Percentiles rank a stretch among this genome's conserved stretches.
Evolutionary conservation across 2,888 invertebrate genomes (phyloP).

Genomic region (Chrysina gloriosa): DNA sequence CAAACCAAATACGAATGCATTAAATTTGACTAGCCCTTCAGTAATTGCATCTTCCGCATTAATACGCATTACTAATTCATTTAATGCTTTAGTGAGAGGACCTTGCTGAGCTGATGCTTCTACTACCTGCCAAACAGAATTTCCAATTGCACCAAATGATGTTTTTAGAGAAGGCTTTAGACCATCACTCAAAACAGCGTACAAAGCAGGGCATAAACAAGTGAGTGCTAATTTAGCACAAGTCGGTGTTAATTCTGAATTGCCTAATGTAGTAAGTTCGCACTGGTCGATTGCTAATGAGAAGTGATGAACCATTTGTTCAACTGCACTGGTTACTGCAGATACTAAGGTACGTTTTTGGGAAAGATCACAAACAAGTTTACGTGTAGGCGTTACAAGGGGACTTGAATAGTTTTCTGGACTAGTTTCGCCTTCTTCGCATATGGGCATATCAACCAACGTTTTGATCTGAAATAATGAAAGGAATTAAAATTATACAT

Average conservation of each 20-base stretch:
- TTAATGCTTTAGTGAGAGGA: constrained; percentile 84
- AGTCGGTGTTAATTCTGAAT: constrained; percentile 72
- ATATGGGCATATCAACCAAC: constrained; percentile 73
- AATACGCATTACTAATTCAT: constrained; percentile 84
- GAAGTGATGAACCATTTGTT: constrained; percentile 79
- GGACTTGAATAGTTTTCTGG: constrained; percentile 72
- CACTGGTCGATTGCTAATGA: constrained; percentile 74
- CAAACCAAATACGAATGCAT: constrained; percentile 88
- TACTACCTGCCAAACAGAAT: constrained; percentile 91
- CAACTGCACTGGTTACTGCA: constrained; percentile 80
- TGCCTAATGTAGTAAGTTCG: constrained; percentile 71
- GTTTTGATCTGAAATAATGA: constrained; percentile 66
- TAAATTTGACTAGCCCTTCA: constrained; percentile 88
- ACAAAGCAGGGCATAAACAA: constrained; percentile 84
- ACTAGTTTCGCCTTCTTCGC: constrained; percentile 73
- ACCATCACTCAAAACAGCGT: constrained; percentile 86
- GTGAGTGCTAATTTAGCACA: constrained; percentile 81
- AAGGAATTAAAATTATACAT: constrained; percentile 66
- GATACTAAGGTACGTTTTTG: constrained; percentile 78
- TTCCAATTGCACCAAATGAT: constrained; percentile 86
- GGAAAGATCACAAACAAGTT: constrained; percentile 64
- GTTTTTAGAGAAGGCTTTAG: constrained; percentile 84
- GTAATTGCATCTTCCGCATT: constrained; percentile 85
- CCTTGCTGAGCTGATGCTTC: constrained; percentile 90
- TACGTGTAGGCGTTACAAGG: constrained; percentile 56